Evolutionary conservation across 2,888 invertebrate genomes (phyloP).

Genomic region (Hipparchia sbordonii): DNA sequence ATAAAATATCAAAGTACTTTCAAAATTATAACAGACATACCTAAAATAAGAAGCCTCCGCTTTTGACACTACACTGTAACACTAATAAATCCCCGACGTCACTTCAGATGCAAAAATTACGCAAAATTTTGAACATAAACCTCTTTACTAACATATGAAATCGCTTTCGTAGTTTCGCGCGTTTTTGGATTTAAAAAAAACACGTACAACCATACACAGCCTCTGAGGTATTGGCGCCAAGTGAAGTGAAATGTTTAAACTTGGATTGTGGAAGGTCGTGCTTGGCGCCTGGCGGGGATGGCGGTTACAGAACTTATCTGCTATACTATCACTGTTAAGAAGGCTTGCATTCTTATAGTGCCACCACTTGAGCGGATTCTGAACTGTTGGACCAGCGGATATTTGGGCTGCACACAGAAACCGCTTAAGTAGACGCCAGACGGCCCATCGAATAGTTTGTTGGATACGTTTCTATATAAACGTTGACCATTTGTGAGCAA

Average conservation of each 20-base stretch:
- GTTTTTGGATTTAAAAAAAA: constrained; percentile 12
- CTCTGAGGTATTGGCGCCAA: constrained; percentile 58
- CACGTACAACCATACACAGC: constrained; percentile 36
- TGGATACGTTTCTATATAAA: too few species aligned
- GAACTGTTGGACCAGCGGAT: too few species aligned
- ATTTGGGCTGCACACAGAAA: too few species aligned
- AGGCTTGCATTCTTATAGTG: background rate
- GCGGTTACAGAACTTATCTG: background rate
- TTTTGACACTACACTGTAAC: constrained; percentile 19
- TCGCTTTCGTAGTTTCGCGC: constrained; percentile 1
- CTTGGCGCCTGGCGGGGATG: constrained; percentile 30
- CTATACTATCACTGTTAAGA: background rate
- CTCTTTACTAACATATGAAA: constrained; percentile 6
- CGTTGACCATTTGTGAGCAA: too few species aligned
- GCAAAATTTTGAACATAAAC: constrained; percentile 15
- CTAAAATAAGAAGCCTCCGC: constrained; percentile 9
- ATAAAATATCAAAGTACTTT: background rate
- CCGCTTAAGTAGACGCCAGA: too few species aligned
- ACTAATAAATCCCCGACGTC: constrained; percentile 9
- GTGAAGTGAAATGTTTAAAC: constrained; percentile 73
- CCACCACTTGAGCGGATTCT: too few species aligned
- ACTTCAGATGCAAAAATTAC: constrained; percentile 21
- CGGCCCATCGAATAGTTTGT: too few species aligned
- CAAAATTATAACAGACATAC: constrained; percentile 4
- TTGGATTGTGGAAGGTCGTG: constrained; percentile 56